Percentiles rank a stretch among this genome's conserved stretches.
Conservation (phyloP, 2,113 vertebrate genomes). For the Anarhynchus alexandrinus region DNA sequence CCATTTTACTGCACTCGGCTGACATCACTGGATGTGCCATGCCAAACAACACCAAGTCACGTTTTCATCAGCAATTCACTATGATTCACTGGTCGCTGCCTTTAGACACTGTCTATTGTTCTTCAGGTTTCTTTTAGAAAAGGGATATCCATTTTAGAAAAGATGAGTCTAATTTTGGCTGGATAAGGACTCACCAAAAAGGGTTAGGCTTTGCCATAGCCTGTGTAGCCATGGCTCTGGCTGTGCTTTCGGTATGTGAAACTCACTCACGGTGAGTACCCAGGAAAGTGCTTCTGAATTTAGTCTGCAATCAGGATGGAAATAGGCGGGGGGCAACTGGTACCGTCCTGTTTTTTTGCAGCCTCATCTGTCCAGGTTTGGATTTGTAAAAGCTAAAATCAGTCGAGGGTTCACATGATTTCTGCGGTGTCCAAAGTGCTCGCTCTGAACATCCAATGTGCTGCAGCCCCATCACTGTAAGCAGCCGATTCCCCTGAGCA, state of each 20-base stretch:
- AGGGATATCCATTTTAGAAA: neutral
- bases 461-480: neutral
- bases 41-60: neutral
- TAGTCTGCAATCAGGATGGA: neutral
- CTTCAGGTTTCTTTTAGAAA: neutral
- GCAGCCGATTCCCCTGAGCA: neutral
- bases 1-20: neutral
- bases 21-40: neutral
- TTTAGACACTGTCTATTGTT: neutral
- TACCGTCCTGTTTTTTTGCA: neutral
- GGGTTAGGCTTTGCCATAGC: neutral
- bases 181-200: neutral
- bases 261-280: neutral
- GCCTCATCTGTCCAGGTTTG: neutral
- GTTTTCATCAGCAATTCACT: neutral
- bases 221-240: neutral
- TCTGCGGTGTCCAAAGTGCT: neutral
- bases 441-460: fast-evolving
- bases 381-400: neutral
- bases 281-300: neutral
- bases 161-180: neutral
- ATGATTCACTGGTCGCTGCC: neutral
- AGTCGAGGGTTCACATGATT: neutral
- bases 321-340: neutral
- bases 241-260: fast-evolving